These are phyloP conservation scores for Scolopax bukidnonensis DNA, from an alignment of 2,797 vertebrate genomes.

Conservation along the genomic window DNA sequence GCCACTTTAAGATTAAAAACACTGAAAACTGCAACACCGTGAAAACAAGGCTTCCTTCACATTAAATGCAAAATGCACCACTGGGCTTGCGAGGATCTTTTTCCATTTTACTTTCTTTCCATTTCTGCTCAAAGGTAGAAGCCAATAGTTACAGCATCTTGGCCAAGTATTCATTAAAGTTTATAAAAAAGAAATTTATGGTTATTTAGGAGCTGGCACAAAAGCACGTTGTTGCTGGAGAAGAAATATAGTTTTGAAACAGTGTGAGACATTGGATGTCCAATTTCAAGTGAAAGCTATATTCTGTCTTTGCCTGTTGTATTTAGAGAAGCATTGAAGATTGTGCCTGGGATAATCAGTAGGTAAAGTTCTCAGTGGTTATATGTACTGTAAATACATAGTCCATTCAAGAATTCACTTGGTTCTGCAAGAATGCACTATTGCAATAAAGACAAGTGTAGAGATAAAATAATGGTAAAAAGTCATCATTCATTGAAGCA, in stretches of 20 bases:
- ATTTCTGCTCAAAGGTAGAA: slow-evolving; percentile 73
- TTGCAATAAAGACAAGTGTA: neutral
- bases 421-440: slow-evolving; percentile 16
- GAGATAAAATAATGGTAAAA: slow-evolving; percentile 17
- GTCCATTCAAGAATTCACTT: slow-evolving; percentile 26
- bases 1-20: slow-evolving; percentile 78
- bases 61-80: slow-evolving; percentile 74
- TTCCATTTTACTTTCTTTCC: slow-evolving; percentile 77
- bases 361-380: slow-evolving; percentile 1
- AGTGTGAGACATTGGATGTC: slow-evolving; percentile 29
- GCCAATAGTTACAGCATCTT: slow-evolving; percentile 77
- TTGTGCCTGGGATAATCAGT: neutral
- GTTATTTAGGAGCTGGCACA: slow-evolving; percentile 77
- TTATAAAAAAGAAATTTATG: slow-evolving; percentile 80
- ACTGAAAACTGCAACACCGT: slow-evolving; percentile 70
- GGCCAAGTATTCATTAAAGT: slow-evolving; percentile 79
- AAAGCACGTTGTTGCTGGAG: slow-evolving; percentile 65
- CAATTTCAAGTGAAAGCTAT: slow-evolving; percentile 47
- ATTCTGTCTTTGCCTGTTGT: neutral
- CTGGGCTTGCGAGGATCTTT: slow-evolving; percentile 75
- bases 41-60: slow-evolving; percentile 80
- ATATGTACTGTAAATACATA: slow-evolving; percentile 1
- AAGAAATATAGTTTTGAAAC: slow-evolving; percentile 73
- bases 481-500: slow-evolving; percentile 1
- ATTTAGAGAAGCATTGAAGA: neutral